Evolutionary conservation across 2,797 vertebrate genomes (phyloP).

Genomic region (Sebastes itinus): DNA sequence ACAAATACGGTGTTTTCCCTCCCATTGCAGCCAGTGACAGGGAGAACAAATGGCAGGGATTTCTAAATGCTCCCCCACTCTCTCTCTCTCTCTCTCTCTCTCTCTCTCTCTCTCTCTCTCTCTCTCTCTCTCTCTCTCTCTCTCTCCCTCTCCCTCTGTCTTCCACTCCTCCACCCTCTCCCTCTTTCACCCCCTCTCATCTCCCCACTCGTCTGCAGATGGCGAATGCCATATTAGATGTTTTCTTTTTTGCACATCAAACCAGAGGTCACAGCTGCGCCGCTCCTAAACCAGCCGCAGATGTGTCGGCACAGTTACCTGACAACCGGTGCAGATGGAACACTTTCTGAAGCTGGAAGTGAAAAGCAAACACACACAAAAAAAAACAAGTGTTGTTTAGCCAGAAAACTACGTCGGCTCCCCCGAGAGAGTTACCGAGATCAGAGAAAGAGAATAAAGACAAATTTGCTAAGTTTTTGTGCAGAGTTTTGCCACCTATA

Average conservation of each 20-base stretch:
- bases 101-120: not conserved
- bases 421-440: constrained; percentile 30
- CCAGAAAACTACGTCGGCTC: constrained; percentile 50
- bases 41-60: constrained; percentile 51
- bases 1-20: constrained; percentile 69
- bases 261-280: constrained; percentile 90
- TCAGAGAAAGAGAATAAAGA: constrained; percentile 55
- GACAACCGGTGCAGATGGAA: constrained; percentile 74
- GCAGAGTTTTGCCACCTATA: constrained; percentile 38
- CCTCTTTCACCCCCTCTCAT: not conserved
- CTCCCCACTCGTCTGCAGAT: constrained; percentile 83
- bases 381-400: constrained; percentile 61
- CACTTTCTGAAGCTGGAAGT: constrained; percentile 48
- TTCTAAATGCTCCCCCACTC: constrained; percentile 49
- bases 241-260: constrained; percentile 85
- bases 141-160: not conserved
- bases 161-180: not conserved
- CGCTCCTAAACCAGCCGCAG: constrained; percentile 75
- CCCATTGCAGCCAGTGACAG: constrained; percentile 54
- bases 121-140: not conserved
- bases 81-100: not conserved
- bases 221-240: constrained; percentile 82
- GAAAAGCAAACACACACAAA: constrained; percentile 16
- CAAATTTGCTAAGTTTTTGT: constrained; percentile 47
- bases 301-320: constrained; percentile 76